These are phyloP conservation scores for Conops quadrifasciatus DNA, from an alignment of 2,888 invertebrate genomes.

Conservation along the genomic window DNA sequence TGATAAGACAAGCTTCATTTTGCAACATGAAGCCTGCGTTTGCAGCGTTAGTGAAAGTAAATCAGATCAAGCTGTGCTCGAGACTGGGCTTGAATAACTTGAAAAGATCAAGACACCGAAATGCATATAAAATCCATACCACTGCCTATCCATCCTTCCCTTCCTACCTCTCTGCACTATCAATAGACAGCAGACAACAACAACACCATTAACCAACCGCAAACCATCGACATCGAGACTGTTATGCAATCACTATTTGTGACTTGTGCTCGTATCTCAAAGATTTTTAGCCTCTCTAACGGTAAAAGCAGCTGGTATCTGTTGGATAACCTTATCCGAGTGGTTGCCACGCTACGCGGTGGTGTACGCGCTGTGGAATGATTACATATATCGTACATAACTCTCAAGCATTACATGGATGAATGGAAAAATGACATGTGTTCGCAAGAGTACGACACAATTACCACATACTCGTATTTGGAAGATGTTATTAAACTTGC, in stretches of 20 bases:
- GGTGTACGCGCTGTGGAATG: constrained; percentile 20
- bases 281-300: constrained; percentile 2
- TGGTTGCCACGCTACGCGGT: not conserved
- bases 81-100: constrained; percentile 2
- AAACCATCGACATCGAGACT: not conserved
- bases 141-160: not conserved
- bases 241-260: constrained; percentile 30
- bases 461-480: not conserved
- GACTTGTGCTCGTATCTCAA: not conserved
- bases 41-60: constrained; percentile 42
- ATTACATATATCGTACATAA: constrained; percentile 15
- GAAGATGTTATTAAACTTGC: constrained; percentile 28
- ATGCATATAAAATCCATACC: not conserved
- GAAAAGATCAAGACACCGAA: not conserved
- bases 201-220: no score
- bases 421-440: no score
- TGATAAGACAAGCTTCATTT: not conserved
- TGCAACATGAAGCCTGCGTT: constrained; percentile 16
- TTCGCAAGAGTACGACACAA: not conserved
- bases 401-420: not conserved
- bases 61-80: constrained; percentile 38
- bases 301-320: constrained; percentile 2
- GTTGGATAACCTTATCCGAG: not conserved
- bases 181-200: not conserved
- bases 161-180: not conserved